These are phyloP conservation scores for Pseudochromis fuscus DNA, from an alignment of 2,797 vertebrate species.

Conservation along the genomic window DNA sequence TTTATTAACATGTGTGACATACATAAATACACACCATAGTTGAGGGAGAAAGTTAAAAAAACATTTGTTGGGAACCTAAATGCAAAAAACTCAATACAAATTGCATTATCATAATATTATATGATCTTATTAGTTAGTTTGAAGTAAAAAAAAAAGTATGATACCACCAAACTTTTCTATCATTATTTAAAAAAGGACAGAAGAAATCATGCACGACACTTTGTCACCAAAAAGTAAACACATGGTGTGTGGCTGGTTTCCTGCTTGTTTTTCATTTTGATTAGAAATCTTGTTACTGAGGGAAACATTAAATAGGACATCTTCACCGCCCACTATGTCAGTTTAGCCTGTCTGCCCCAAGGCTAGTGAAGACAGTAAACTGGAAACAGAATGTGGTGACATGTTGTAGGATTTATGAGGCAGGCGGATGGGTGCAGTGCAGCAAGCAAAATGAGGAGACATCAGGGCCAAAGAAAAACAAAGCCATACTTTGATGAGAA, in stretches of 20 bases:
- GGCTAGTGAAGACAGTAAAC: constrained; percentile 51
- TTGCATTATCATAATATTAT: too few species aligned
- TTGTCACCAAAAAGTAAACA: background rate
- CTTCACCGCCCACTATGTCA: constrained; percentile 38
- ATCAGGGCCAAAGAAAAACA: constrained; percentile 33
- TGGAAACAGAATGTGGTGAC: constrained; percentile 57
- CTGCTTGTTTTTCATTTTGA: constrained; percentile 28
- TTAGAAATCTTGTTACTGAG: constrained; percentile 34
- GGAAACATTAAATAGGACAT: constrained; percentile 50
- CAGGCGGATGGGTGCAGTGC: constrained; percentile 30
- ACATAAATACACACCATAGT: too few species aligned
- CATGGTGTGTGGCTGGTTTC: background rate
- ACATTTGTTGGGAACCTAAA: too few species aligned
- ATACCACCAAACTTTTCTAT: too few species aligned
- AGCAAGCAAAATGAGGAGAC: constrained; percentile 26
- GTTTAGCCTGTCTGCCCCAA: constrained; percentile 46
- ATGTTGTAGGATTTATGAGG: constrained; percentile 53
- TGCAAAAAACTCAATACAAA: too few species aligned
- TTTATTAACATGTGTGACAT: too few species aligned
- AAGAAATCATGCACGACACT: background rate
- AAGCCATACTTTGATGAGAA: constrained; percentile 12
- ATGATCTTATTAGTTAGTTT: too few species aligned
- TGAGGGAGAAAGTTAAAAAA: too few species aligned
- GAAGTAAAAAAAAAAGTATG: too few species aligned
- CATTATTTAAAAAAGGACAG: background rate